Percentiles rank a stretch among this genome's conserved stretches.
phyloP scores from a whole-genome alignment of 2,888 invertebrate species.

The Pycnomerus fuliginosus region DNA sequence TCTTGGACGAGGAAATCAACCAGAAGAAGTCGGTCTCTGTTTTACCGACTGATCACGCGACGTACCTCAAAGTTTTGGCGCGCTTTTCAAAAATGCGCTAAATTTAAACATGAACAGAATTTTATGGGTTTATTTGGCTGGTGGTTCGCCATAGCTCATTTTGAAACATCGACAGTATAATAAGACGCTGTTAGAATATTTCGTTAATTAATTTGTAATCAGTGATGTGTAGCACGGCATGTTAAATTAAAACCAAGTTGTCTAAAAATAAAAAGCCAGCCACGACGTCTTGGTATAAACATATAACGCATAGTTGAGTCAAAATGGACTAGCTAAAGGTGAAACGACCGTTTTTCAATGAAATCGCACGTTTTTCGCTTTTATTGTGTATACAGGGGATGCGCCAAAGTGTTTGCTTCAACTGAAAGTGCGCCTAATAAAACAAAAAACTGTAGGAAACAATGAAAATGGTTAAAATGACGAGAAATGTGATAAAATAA shows the following conservation, averaged over 20 bases:
- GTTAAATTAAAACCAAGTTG: conserved; percentile 37
- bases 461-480: too few relatives aligned
- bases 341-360: conserved; percentile 27
- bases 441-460: not conserved
- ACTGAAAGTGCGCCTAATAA: not conserved
- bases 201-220: too few relatives aligned
- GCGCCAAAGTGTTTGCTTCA: too few relatives aligned
- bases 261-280: conserved; percentile 50
- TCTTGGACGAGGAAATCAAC: conserved; percentile 12
- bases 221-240: conserved; percentile 3
- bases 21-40: conserved; percentile 3
- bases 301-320: conserved; percentile 46
- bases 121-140: too few relatives aligned
- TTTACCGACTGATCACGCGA: conserved; percentile 13
- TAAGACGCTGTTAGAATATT: too few relatives aligned
- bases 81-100: conserved; percentile 5
- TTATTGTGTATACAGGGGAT: not conserved
- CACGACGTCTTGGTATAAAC: conserved; percentile 46
- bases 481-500: too few relatives aligned
- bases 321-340: conserved; percentile 43
- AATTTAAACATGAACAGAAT: too few relatives aligned
- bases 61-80: not conserved
- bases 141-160: too few relatives aligned
- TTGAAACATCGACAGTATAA: too few relatives aligned
- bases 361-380: conserved; percentile 8